Percentiles rank a stretch among this genome's conserved stretches.
phyloP scores from a whole-genome alignment of 2,888 invertebrate genomes.

The Tridacna crocea region DNA sequence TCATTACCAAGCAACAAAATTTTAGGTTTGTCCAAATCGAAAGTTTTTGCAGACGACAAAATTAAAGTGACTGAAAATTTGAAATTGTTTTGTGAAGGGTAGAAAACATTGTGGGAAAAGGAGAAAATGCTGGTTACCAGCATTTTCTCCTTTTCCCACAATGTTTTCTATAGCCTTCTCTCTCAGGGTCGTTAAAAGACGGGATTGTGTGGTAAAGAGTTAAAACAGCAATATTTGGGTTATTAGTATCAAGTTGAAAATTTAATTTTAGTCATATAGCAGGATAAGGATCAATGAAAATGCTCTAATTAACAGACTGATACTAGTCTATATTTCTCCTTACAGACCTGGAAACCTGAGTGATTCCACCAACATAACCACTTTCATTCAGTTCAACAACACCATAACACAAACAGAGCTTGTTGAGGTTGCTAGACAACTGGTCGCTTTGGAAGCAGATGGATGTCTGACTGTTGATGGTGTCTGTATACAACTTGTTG shows the following conservation, averaged over 20 bases:
- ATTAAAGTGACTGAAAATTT: too few species aligned
- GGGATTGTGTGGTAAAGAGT: not conserved
- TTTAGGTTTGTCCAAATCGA: too few species aligned
- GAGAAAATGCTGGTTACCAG: not conserved
- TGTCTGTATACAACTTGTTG: constrained; percentile 32
- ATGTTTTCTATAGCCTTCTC: not conserved
- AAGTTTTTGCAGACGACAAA: too few species aligned
- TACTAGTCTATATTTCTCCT: not conserved
- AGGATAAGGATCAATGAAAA: too few species aligned
- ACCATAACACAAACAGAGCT: constrained; percentile 18
- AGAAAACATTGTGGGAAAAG: not conserved
- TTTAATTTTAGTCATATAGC: too few species aligned
- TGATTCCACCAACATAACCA: constrained; percentile 22
- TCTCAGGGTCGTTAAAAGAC: not conserved
- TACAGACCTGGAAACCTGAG: constrained; percentile 16
- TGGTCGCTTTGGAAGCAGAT: constrained; percentile 36
- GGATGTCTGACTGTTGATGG: constrained; percentile 33
- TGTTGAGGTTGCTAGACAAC: constrained; percentile 27
- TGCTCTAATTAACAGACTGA: too few species aligned
- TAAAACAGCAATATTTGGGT: not conserved
- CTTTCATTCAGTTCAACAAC: constrained; percentile 44
- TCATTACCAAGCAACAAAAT: too few species aligned
- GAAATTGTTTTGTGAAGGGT: too few species aligned
- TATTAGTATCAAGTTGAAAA: too few species aligned
- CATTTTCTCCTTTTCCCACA: not conserved